Conservation (phyloP, 2,797 vertebrate species). For the Micrastur ruficollis region DNA sequence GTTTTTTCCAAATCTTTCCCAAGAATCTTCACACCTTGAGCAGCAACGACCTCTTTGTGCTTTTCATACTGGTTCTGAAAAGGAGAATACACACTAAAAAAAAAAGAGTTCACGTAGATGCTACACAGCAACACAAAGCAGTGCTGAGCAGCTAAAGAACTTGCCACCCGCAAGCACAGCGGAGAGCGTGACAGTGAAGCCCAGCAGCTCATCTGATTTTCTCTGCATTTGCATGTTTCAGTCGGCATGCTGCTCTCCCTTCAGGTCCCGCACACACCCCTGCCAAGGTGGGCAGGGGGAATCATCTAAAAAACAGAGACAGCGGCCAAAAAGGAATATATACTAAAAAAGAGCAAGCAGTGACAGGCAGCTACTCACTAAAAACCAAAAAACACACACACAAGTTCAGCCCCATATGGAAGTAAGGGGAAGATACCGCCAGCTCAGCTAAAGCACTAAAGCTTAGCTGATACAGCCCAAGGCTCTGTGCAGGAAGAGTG, state of each 20-base stretch:
- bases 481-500: background rate
- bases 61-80: conserved; percentile 94
- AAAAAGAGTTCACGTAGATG: background rate
- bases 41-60: conserved; percentile 92
- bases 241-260: background rate
- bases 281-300: rapidly evolving
- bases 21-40: conserved; percentile 96
- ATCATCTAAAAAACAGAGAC: background rate
- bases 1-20: conserved; percentile 96
- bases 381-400: background rate
- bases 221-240: background rate
- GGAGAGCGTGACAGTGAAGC: rapidly evolving
- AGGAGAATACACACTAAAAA: background rate
- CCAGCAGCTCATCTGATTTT: background rate
- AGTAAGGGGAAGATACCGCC: background rate
- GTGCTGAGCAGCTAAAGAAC: background rate
- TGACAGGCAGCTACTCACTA: background rate
- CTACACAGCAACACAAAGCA: background rate
- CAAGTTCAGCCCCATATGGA: background rate
- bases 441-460: background rate
- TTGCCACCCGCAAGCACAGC: background rate
- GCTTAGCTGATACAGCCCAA: background rate
- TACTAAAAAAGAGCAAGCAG: background rate
- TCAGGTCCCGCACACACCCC: background rate
- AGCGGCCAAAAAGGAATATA: background rate